Percentiles rank a stretch among this genome's conserved stretches.
Conservation (phyloP, 1,140 invertebrate species). For the Pristionchus pacificus region DNA sequence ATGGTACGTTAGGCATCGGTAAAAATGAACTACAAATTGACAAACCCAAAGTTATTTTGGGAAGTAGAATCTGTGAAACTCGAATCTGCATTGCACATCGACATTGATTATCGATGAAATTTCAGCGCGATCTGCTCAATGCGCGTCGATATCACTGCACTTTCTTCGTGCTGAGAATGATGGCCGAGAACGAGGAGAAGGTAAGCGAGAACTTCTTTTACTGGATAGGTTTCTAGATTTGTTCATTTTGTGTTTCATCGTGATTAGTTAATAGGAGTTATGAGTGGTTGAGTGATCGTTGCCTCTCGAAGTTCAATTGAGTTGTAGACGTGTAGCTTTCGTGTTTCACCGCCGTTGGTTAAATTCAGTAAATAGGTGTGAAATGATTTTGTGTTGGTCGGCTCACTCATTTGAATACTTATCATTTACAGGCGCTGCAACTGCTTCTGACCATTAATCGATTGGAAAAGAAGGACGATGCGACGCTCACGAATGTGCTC, state of each 20-base stretch:
- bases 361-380: too few species aligned
- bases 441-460: not conserved
- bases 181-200: not conserved
- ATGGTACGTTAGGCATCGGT: too few species aligned
- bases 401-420: too few species aligned
- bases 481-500: not conserved
- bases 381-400: too few species aligned
- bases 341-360: not conserved
- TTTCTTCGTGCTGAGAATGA: not conserved
- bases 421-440: too few species aligned
- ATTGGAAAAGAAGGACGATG: not conserved
- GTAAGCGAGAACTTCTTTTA: too few species aligned
- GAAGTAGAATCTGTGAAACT: too few species aligned
- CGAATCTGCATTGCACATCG: too few species aligned
- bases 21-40: too few species aligned
- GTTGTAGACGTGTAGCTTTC: not conserved
- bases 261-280: not conserved
- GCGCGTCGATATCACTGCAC: not conserved
- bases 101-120: not conserved
- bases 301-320: not conserved
- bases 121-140: not conserved
- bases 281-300: not conserved
- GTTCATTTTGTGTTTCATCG: not conserved
- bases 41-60: too few species aligned
- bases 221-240: too few species aligned